phyloP scores from a whole-genome alignment of 2,888 invertebrate species.

The Lymantria dispar region DNA sequence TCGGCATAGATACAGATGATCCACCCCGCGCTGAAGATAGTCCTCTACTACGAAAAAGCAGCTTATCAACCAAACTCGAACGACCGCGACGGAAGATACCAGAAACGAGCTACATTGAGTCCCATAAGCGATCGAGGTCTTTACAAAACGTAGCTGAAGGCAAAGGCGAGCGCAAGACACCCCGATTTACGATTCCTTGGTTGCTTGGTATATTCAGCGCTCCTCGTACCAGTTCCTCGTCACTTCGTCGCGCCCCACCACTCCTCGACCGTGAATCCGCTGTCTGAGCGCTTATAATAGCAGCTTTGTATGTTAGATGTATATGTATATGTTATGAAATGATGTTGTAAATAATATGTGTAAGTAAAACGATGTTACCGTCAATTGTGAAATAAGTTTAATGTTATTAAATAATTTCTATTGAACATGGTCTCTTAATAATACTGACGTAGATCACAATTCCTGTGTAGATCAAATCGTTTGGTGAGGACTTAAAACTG shows the following conservation, averaged over 20 bases:
- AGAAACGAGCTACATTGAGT: slow-evolving; percentile 72
- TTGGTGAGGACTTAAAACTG: too few relatives aligned
- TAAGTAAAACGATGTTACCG: slow-evolving; percentile 83
- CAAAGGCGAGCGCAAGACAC: slow-evolving; percentile 79
- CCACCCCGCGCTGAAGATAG: slow-evolving; percentile 62
- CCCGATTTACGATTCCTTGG: slow-evolving; percentile 88
- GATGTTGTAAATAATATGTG: slow-evolving; percentile 79
- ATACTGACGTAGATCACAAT: slow-evolving; percentile 79
- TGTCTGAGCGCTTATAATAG: slow-evolving; percentile 49
- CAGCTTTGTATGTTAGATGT: slow-evolving; percentile 18
- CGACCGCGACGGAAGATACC: slow-evolving; percentile 63
- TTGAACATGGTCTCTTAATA: slow-evolving; percentile 74
- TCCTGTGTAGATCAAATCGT: slow-evolving; percentile 15
- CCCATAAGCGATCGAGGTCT: slow-evolving; percentile 90
- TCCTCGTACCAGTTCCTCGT: slow-evolving; percentile 84
- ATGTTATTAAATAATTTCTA: slow-evolving; percentile 83
- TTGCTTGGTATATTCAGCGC: slow-evolving; percentile 89
- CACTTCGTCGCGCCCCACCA: slow-evolving; percentile 69
- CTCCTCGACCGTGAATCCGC: slow-evolving; percentile 76
- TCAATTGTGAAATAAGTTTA: slow-evolving; percentile 82
- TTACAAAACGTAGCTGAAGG: slow-evolving; percentile 85
- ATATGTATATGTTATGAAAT: slow-evolving; percentile 64
- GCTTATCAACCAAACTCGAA: slow-evolving; percentile 62
- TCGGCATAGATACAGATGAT: slow-evolving; percentile 63
- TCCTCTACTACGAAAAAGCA: slow-evolving; percentile 73